Evolutionary conservation across 2,113 vertebrate species (phyloP).

Genomic region (Pelecanus crispus): DNA sequence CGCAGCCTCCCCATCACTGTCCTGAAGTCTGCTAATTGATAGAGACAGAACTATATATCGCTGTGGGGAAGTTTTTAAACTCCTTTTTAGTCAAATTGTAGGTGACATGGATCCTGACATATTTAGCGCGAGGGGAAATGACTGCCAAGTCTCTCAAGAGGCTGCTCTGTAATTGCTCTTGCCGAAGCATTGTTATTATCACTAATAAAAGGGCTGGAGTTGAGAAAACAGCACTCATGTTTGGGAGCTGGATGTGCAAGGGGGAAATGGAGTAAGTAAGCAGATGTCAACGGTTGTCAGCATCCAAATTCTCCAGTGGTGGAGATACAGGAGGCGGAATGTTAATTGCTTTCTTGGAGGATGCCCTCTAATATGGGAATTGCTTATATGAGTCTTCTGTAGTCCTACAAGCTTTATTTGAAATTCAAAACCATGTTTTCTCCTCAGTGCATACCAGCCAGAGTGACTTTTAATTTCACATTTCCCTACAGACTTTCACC

Average conservation of each 20-base stretch:
- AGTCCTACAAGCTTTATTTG: conserved; percentile 5
- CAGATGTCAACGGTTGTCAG: neutral
- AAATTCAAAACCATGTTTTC: conserved; percentile 9
- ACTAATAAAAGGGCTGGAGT: conserved; percentile 17
- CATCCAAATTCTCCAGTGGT: neutral
- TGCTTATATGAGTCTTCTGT: neutral
- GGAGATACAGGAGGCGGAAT: conserved; percentile 9
- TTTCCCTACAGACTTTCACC: conserved; percentile 10
- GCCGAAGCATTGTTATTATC: neutral
- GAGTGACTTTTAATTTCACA: neutral
- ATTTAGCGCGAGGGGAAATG: neutral
- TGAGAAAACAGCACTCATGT: neutral
- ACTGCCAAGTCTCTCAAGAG: neutral
- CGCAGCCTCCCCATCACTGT: neutral
- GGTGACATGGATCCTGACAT: neutral
- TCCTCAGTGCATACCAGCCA: neutral
- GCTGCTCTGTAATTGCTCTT: conserved; percentile 24
- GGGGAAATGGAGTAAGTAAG: neutral
- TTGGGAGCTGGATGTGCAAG: neutral
- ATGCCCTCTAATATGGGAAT: neutral
- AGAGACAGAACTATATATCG: neutral
- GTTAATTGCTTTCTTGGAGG: conserved; percentile 43
- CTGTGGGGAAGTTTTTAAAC: neutral
- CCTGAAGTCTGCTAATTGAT: neutral
- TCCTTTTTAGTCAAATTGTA: neutral